Evolutionary conservation across 2,888 invertebrate species (phyloP).

Genomic region (Archips crataeganus): DNA sequence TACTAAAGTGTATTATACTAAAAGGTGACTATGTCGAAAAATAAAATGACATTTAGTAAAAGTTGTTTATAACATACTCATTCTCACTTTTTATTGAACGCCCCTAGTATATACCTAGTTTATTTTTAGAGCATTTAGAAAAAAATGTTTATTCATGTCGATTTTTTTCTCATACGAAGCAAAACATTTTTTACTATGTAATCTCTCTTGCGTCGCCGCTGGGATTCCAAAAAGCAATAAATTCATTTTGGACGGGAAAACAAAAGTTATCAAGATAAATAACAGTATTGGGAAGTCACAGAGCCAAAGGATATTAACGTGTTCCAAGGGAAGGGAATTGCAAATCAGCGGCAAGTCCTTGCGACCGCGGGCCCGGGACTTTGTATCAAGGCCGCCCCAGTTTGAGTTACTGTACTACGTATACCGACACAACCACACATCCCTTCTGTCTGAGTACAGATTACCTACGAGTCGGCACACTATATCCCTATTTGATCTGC

Average conservation of each 20-base stretch:
- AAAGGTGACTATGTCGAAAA: too few species aligned
- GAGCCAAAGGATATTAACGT: slow-evolving; percentile 66
- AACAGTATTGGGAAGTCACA: slow-evolving; percentile 64
- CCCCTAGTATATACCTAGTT: too few species aligned
- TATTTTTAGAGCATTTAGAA: background rate
- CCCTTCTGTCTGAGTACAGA: slow-evolving; percentile 22
- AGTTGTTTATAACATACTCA: too few species aligned
- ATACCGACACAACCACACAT: slow-evolving; percentile 29
- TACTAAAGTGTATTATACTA: too few species aligned
- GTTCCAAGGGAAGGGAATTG: slow-evolving; percentile 63
- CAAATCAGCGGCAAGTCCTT: slow-evolving; percentile 60
- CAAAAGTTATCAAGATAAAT: slow-evolving; percentile 63
- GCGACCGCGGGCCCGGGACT: slow-evolving; percentile 44
- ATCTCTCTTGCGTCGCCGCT: background rate
- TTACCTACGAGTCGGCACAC: slow-evolving; percentile 14
- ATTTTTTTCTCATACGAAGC: background rate
- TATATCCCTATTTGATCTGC: slow-evolving; percentile 25
- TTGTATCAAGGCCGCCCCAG: slow-evolving; percentile 31
- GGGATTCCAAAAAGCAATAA: slow-evolving; percentile 8
- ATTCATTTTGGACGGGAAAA: slow-evolving; percentile 46
- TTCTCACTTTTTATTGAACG: too few species aligned
- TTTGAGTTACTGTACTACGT: slow-evolving; percentile 24
- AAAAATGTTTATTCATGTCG: background rate
- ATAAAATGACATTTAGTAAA: too few species aligned
- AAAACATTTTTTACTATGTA: background rate